These are phyloP conservation scores for Promerops cafer DNA, from an alignment of 2,113 vertebrate genomes.

Conservation along the genomic window DNA sequence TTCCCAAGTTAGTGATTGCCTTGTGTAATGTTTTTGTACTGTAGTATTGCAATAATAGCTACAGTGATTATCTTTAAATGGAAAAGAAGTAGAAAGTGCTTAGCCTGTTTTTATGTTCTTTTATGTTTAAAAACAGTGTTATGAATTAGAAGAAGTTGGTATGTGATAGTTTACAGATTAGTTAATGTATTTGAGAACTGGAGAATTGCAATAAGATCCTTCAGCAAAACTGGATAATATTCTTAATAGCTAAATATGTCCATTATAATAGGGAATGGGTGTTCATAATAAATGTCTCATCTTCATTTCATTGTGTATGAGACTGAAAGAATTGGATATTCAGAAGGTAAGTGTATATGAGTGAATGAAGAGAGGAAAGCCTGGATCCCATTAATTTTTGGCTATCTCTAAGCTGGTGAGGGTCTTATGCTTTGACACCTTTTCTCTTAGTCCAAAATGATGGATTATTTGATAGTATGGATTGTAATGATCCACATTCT, in stretches of 20 bases:
- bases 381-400: background rate
- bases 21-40: background rate
- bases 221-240: background rate
- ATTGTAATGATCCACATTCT: background rate
- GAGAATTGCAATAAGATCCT: background rate
- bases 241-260: background rate
- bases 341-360: background rate
- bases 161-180: background rate
- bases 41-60: background rate
- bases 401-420: accelerated
- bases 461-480: background rate
- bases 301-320: background rate
- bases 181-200: background rate
- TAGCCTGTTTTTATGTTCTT: background rate
- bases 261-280: background rate
- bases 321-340: background rate
- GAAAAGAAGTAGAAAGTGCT: background rate
- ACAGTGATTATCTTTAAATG: background rate
- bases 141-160: background rate
- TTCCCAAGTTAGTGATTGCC: background rate
- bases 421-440: background rate
- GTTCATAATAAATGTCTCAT: background rate
- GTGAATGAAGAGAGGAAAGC: background rate
- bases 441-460: background rate
- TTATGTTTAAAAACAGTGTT: background rate